phyloP scores from a whole-genome alignment of 1,140 invertebrate genomes.

The Eriocheir sinensis region DNA sequence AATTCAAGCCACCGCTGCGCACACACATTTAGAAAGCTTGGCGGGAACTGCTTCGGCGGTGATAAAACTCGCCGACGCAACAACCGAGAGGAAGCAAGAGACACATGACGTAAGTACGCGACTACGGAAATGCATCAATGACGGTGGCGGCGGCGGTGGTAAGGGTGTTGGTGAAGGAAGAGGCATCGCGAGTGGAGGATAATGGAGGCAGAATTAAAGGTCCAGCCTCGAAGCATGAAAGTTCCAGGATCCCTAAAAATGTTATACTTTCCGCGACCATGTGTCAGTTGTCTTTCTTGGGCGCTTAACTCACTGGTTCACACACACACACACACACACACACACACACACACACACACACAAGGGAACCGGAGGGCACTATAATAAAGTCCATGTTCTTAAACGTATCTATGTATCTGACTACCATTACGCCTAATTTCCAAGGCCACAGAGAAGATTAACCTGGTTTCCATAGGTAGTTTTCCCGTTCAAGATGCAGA shows the following conservation, averaged over 20 bases:
- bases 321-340: conserved; percentile 42
- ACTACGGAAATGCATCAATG: background rate
- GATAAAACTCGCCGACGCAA: background rate
- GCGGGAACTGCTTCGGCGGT: background rate
- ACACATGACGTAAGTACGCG: background rate
- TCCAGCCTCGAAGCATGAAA: background rate
- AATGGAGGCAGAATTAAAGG: background rate
- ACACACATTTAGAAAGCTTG: background rate
- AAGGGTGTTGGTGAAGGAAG: background rate
- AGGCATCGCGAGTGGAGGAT: too few relatives aligned
- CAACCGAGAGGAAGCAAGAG: background rate
- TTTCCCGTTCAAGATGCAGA: too few relatives aligned
- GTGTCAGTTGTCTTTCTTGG: background rate
- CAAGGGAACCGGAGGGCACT: background rate
- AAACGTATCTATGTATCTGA: background rate
- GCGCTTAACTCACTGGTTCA: background rate
- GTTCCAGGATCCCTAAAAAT: background rate
- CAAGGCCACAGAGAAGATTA: too few relatives aligned
- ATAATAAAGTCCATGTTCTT: background rate
- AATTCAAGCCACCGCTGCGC: background rate
- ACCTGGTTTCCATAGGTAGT: too few relatives aligned
- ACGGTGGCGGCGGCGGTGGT: background rate
- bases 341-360: conserved; percentile 14
- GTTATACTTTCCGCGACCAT: background rate
- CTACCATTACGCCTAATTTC: too few relatives aligned